phyloP scores from a whole-genome alignment of 2,888 invertebrate genomes.

The Melanargia galathea region DNA sequence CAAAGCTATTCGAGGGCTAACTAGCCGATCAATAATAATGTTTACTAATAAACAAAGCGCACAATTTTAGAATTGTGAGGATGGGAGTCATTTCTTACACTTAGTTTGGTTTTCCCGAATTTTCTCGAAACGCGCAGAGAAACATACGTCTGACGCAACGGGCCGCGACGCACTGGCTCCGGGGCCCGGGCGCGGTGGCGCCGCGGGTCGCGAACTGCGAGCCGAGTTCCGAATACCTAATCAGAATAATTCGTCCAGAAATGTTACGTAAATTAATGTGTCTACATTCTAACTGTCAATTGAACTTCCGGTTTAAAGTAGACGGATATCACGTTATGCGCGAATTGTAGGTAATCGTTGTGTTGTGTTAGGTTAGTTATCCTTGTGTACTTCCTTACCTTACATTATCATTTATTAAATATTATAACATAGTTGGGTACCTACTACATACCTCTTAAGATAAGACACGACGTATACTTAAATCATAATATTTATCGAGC shows the following conservation, averaged over 20 bases:
- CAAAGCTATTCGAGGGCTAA: neutral
- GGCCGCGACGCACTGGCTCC: slow-evolving; percentile 56
- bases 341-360: neutral
- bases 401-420: no score
- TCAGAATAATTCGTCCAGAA: slow-evolving; percentile 29
- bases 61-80: neutral
- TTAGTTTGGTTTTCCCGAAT: slow-evolving; percentile 23
- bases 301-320: slow-evolving; percentile 9
- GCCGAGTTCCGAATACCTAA: no score
- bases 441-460: no score
- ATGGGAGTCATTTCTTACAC: slow-evolving; percentile 10
- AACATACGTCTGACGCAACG: slow-evolving; percentile 44
- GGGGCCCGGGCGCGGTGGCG: neutral
- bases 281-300: slow-evolving; percentile 6
- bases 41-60: neutral
- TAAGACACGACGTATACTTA: no score
- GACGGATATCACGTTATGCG: neutral
- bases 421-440: no score
- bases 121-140: slow-evolving; percentile 23
- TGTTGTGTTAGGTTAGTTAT: neutral
- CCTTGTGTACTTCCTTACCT: no score
- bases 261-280: slow-evolving; percentile 21
- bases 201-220: no score
- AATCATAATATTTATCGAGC: no score
- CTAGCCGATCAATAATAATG: neutral